These are phyloP conservation scores for Oligia strigilis DNA, from an alignment of 2,888 invertebrate genomes.

Conservation along the genomic window DNA sequence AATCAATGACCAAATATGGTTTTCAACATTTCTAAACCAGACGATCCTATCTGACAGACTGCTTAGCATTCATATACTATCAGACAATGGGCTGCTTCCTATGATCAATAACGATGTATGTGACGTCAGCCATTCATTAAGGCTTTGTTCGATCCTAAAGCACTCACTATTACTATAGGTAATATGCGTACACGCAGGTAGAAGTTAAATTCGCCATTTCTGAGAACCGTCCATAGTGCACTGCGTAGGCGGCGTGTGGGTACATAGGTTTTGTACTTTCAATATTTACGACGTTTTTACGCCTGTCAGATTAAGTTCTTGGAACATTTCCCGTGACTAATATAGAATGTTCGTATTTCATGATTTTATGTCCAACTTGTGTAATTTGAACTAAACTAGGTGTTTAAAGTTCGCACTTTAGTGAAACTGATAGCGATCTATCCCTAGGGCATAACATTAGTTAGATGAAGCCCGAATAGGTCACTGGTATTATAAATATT, in stretches of 20 bases:
- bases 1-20: not conserved
- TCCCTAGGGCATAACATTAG: conserved; percentile 48
- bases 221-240: conserved; percentile 58
- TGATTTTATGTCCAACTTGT: conserved; percentile 46
- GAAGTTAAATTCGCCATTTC: conserved; percentile 68
- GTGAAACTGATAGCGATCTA: conserved; percentile 56
- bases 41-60: conserved; percentile 24
- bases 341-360: conserved; percentile 50
- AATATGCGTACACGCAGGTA: conserved; percentile 56
- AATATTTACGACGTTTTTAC: conserved; percentile 68
- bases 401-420: conserved; percentile 48
- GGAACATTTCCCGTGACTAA: conserved; percentile 60
- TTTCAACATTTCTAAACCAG: not conserved
- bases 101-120: conserved; percentile 39
- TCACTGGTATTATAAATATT: conserved; percentile 44
- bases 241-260: conserved; percentile 64
- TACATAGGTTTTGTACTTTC: conserved; percentile 64
- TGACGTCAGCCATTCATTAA: conserved; percentile 28
- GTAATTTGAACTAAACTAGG: conserved; percentile 49
- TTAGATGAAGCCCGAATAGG: conserved; percentile 31
- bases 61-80: conserved; percentile 32
- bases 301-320: conserved; percentile 63
- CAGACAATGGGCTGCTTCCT: conserved; percentile 43
- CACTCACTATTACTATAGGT: not conserved
- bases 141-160: conserved; percentile 31